Evolutionary conservation across 1,140 invertebrate species (phyloP), one percentile per base, ranked within the genome.

Genomic region (Caenorhabditis inopinata): DNA sequence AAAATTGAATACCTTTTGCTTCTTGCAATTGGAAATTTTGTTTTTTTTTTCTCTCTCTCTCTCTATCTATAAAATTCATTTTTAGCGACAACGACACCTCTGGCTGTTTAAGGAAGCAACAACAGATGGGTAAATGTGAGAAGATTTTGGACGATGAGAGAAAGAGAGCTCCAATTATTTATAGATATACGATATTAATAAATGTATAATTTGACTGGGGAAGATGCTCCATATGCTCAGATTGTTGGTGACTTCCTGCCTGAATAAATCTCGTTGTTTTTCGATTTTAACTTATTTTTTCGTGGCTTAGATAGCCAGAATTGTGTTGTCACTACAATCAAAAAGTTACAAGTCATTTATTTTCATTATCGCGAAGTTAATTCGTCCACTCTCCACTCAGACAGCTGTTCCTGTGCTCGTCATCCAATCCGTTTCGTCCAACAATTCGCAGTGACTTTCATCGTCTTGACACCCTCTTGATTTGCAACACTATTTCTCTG

Each of bases 101-200:
- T 68, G 38, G 29, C 32, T 32, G 51, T 29, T 29, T 25, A 42
- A 7, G 38, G 38, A 68, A 68, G 21, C 7, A 68, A 11, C 58
- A 68, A 68, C 58, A 68, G 58, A 68, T 68, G 58, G n/a, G 58
- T 68, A 68, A 68, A 68, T 68, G 58, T 68, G 58, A 68, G 58
- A 68, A 68, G 58, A 68, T 68, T 68, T 68, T 7, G 58, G 38
- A 42, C 9, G 29, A 42, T 29, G 27, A 58, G 25, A 58, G 51
- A 21, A 21, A 21, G n/a, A 21, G 32, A 42, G n/a, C 32, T 23
- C 58, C 58, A 68, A 68, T 68, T 68, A 68, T 68, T 68, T 68
- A 68, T 68, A 68, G 58, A 68, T 38, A 68, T 68, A 35, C 58
- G 58, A 68, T 68, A 68, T 68, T 58, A 32, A 58, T 29, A 58